Base-by-base conservation (phyloP, 2,888 invertebrate species). In the Hyalella azteca region DNA sequence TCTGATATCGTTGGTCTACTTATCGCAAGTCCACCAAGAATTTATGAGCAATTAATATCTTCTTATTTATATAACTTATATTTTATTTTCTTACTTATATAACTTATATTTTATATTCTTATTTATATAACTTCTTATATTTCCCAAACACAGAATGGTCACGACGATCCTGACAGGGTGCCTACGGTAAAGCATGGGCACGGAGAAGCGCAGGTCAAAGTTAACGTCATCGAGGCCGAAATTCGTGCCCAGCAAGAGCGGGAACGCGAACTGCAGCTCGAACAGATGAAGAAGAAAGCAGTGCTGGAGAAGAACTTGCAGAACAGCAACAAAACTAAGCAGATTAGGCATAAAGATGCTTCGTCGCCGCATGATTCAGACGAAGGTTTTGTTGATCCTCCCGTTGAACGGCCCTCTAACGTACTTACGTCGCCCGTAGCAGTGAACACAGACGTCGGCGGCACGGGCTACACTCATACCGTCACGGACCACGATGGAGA, bases 141-240 rank as follows among this genome's bases (percentile, higher is more conserved):
- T n/a, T n/a, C n/a, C n/a, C n/a, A n/a, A 11, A 9, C 9, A 45
- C 45, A 66, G 66, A 66, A 19, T 66, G 36, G 66, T 36, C 66
- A 36, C 22, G 66, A 36, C 39, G 45, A 45, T 29, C 75, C 75
- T 9, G 45, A 75, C 75, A 40, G 41, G 36, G 9, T 75, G 41
- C 75, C 75, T n/a, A 75, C 75, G 4, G 75, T 75, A 22, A 75
- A 75, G 75, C n/a, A 29, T 26, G n/a, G 41, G 22, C 32, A 36
- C 45, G 29, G 13, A n/a, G 41, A 22, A 48, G 48, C 45, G 19
- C 79, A 19, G 32, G 54, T 66, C 41, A 84, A 83, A 45, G 81
- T 84, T 66, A 84, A 84, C 77, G 77, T 84, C 26, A 84, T 84
- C 50, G 84, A 84, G 77, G 83, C 81, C 4, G 84, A 84, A 73